Evolutionary conservation across 2,113 vertebrate species (phyloP).

Genomic region (Peromyscus polionotus): DNA sequence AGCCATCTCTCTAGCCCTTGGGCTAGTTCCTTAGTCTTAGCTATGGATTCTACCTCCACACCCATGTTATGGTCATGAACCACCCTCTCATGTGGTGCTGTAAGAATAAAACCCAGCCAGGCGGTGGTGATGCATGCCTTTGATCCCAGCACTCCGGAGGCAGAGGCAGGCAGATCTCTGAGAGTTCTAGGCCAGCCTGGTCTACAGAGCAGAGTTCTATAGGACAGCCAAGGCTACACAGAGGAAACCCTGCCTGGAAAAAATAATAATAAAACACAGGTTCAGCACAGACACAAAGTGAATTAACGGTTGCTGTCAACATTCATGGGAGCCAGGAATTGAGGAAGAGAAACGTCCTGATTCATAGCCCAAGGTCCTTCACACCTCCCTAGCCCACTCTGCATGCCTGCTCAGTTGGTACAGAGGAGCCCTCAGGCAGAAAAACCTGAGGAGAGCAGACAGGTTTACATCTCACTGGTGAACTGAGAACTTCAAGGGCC

Average conservation of each 20-base stretch:
- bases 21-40: neutral
- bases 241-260: neutral
- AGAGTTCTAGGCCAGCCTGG: neutral
- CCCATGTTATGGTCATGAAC: neutral
- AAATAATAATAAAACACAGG: neutral
- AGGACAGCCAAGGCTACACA: neutral
- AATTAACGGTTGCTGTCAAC: neutral
- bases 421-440: neutral
- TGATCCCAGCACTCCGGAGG: neutral
- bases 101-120: neutral
- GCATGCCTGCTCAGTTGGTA: neutral
- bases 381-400: neutral
- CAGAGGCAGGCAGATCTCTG: neutral
- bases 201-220: neutral
- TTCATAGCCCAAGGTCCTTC: neutral
- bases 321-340: neutral
- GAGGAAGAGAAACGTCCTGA: neutral
- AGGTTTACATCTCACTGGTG: neutral
- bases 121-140: neutral
- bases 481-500: neutral
- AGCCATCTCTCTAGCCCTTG: neutral
- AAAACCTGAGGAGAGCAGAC: slow-evolving; percentile 19
- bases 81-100: neutral
- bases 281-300: neutral
- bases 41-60: neutral